A percentile compares a stretch with the other conserved stretches of the same genome.
These are phyloP conservation scores for Muscidifurax raptorellus DNA, from an alignment of 1,140 invertebrate species.

Conservation along the genomic window DNA sequence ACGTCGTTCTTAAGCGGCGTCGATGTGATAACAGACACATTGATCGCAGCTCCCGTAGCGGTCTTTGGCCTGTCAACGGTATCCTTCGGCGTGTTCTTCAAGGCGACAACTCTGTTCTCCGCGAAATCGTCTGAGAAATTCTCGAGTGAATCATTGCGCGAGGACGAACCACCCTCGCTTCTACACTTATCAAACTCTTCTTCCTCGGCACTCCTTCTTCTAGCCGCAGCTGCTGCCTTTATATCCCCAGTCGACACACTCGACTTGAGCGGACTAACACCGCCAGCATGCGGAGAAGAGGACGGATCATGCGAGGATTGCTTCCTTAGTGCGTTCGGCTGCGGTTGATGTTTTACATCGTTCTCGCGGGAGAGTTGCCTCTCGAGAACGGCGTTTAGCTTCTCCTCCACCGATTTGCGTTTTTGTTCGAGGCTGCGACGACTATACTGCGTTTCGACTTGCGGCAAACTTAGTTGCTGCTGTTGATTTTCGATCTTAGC, in stretches of 20 bases:
- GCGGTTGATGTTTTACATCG: constrained; percentile 23
- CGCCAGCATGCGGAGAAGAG: neutral
- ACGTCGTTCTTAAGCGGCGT: constrained; percentile 69
- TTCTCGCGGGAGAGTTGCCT: constrained; percentile 68
- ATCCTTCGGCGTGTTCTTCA: constrained; percentile 52
- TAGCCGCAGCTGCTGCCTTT: constrained; percentile 51
- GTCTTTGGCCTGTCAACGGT: constrained; percentile 58
- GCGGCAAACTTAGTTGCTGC: neutral
- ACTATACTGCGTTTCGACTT: constrained; percentile 41
- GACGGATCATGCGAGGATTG: constrained; percentile 37
- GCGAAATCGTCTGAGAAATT: constrained; percentile 61
- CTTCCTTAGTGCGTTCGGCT: constrained; percentile 16
- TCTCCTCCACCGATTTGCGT: constrained; percentile 71
- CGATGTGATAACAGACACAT: constrained; percentile 72
- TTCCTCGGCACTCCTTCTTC: constrained; percentile 56
- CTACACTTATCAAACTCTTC: constrained; percentile 60
- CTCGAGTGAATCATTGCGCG: constrained; percentile 69
- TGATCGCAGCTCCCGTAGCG: constrained; percentile 58
- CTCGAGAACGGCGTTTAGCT: constrained; percentile 72
- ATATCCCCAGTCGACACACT: constrained; percentile 68
- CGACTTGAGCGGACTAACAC: constrained; percentile 60
- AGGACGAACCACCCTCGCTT: constrained; percentile 65
- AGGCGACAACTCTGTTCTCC: constrained; percentile 17
- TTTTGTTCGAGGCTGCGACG: constrained; percentile 69
- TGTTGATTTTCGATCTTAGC: neutral